phyloP scores from a whole-genome alignment of 2,113 vertebrate species.

The Chunga burmeisteri region DNA sequence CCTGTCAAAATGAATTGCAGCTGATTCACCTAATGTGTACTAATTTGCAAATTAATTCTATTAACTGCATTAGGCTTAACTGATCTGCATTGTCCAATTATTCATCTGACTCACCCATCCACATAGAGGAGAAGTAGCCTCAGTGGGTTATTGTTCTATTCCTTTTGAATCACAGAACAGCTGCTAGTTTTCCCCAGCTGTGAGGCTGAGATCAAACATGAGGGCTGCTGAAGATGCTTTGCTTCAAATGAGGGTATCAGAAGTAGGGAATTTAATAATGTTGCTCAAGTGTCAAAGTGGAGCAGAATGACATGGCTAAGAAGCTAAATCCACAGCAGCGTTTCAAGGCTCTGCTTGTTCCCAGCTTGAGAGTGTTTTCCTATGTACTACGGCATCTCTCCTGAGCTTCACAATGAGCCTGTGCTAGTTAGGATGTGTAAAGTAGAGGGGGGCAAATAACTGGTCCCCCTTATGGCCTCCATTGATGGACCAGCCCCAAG shows the following conservation, averaged over 20 bases:
- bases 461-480: fast-evolving
- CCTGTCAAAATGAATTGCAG: slow-evolving; percentile 36
- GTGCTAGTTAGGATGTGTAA: neutral
- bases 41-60: slow-evolving; percentile 55
- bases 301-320: neutral
- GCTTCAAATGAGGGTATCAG: neutral
- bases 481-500: neutral
- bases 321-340: neutral
- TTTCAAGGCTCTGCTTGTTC: neutral
- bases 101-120: neutral
- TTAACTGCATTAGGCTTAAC: slow-evolving; percentile 44
- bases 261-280: neutral
- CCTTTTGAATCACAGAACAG: slow-evolving; percentile 1
- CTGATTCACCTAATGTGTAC: slow-evolving; percentile 31
- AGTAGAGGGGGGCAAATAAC: neutral
- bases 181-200: slow-evolving; percentile 22
- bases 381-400: neutral
- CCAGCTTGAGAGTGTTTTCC: neutral
- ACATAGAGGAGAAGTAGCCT: neutral
- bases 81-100: slow-evolving; percentile 29
- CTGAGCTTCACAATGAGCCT: neutral
- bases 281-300: neutral
- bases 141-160: neutral
- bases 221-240: slow-evolving; percentile 2
- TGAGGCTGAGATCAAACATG: neutral